Base-by-base conservation (phyloP, 2,797 vertebrate species). In the Paedocypris micromegethes region DNA sequence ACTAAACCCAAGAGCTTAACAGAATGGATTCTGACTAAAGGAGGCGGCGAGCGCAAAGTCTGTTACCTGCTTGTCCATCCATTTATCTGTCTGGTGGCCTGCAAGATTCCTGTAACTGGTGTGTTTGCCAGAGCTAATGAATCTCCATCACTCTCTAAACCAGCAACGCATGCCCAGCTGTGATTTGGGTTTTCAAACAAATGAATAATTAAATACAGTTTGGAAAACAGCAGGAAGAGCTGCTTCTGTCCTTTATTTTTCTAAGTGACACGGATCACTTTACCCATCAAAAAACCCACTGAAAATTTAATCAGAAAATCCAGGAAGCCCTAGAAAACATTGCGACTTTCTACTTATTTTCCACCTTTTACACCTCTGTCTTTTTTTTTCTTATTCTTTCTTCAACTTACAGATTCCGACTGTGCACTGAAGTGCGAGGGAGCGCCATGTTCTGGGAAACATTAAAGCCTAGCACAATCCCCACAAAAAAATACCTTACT, bases 181-280 rank as follows among this genome's bases (percentile, higher is more conserved):
- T 79, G 81, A 77, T 83, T 76, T 64, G 74, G 77, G 74, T 72
- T 80, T 83, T 79, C 78, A 82, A 83, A 84, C 77, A 76, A 75
- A 82, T 88, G 6, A 87, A 86, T 86, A 84, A 87, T 88, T 87
- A 43, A 88, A 70, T 77, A 51, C 39, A 66, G 72, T 80, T 79
- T 84, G 84, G 62, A 79, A 73, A 82, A 76, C 70, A 72, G 69
- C 79, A 75, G 66, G 56, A 37, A 68, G 44, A 58, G 79, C 73
- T 73, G 72, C 70, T 51, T 68, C 61, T 52, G 66, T 72, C 68
- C 70, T 53, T 68, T 23, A 23, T 53, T 58, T 50, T n/a, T 23
- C 3, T 43, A 58, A 55, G 48, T 23, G 38, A 43, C 69, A 66
- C 61, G 64, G 64, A 77, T 76, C 66, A 6, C 70, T 53, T 55